These are phyloP conservation scores for Hippocampus zosterae DNA, from an alignment of 2,113 vertebrate species.

Conservation along the genomic window DNA sequence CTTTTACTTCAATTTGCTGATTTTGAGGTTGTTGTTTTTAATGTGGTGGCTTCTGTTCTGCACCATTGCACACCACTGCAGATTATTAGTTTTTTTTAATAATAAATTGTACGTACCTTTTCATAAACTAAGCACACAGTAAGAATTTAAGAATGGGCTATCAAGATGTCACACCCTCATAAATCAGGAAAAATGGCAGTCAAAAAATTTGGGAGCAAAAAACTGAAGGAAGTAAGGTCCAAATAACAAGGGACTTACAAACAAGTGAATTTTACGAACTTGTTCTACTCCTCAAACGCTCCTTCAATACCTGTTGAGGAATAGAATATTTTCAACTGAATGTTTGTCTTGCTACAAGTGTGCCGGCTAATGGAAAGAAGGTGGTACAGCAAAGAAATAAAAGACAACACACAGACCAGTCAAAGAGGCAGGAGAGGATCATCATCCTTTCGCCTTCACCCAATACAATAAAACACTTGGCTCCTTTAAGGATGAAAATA, in stretches of 20 bases:
- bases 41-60: constrained; percentile 32
- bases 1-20: constrained; percentile 48
- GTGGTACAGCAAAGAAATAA: constrained; percentile 42
- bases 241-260: constrained; percentile 81
- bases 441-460: neutral
- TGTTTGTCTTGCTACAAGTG: constrained; percentile 56
- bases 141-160: constrained; percentile 42
- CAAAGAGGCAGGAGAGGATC: constrained; percentile 19
- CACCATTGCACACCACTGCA: constrained; percentile 37
- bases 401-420: constrained; percentile 49
- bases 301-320: constrained; percentile 80
- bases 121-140: constrained; percentile 44
- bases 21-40: constrained; percentile 37
- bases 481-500: constrained; percentile 11
- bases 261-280: constrained; percentile 80
- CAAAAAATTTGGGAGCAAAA: constrained; percentile 66
- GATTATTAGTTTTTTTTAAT: constrained; percentile 11
- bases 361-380: constrained; percentile 68
- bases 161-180: constrained; percentile 53
- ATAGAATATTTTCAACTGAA: constrained; percentile 81
- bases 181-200: constrained; percentile 62
- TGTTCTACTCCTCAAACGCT: constrained; percentile 80
- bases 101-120: constrained; percentile 43
- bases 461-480: neutral
- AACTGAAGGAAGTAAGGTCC: constrained; percentile 74